These are phyloP conservation scores for Hylaeus volcanicus DNA, from an alignment of 1,140 invertebrate genomes.

Conservation along the genomic window DNA sequence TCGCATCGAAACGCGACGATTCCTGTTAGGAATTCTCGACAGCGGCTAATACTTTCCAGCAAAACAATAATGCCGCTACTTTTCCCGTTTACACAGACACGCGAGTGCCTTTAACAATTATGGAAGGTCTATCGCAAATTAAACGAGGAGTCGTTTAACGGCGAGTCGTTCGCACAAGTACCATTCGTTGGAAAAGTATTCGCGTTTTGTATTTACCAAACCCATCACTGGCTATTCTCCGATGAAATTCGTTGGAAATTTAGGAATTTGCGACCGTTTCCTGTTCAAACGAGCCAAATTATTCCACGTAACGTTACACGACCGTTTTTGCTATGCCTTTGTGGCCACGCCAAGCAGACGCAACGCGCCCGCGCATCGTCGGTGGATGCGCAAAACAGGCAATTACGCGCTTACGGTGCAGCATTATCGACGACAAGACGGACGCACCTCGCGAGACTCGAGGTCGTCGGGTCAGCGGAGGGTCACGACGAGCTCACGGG, in stretches of 20 bases:
- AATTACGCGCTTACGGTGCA: slow-evolving; percentile 62
- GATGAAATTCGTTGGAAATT: neutral
- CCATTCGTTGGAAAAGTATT: neutral
- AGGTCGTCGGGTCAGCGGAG: slow-evolving; percentile 55
- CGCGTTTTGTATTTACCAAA: too few species aligned
- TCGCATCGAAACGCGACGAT: slow-evolving; percentile 10
- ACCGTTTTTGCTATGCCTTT: slow-evolving; percentile 23
- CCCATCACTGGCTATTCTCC: too few species aligned
- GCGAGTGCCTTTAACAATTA: neutral
- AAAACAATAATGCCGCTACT: slow-evolving; percentile 25
- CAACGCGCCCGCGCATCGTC: slow-evolving; percentile 4
- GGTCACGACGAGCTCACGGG: slow-evolving; percentile 49
- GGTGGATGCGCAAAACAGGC: slow-evolving; percentile 47
- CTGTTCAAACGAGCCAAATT: slow-evolving; percentile 52
- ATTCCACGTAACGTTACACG: slow-evolving; percentile 55
- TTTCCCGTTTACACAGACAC: slow-evolving; percentile 3
- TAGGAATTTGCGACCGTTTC: slow-evolving; percentile 35
- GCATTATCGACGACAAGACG: slow-evolving; percentile 59
- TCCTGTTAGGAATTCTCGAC: slow-evolving; percentile 33
- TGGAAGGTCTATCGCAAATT: neutral
- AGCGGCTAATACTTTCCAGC: neutral
- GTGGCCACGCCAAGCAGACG: neutral
- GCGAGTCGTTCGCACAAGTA: slow-evolving; percentile 2
- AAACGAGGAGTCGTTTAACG: neutral
- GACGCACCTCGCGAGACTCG: slow-evolving; percentile 41